Evolutionary conservation across 1,140 invertebrate species (phyloP), one percentile per base, ranked within the genome.

Genomic region (Teleopsis dalmanni): DNA sequence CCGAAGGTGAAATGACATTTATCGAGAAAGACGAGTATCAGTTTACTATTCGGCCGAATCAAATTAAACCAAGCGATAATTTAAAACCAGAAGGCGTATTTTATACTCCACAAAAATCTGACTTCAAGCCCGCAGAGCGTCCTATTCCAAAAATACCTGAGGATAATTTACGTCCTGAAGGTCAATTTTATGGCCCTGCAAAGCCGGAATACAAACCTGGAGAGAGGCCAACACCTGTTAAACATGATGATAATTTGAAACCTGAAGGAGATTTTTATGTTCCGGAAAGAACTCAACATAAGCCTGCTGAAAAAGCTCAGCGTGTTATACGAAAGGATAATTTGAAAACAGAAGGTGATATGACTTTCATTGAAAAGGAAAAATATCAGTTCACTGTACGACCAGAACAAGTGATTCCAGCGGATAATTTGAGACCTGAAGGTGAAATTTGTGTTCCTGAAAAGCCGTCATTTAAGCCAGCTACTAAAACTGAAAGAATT

Each of bases 1-100:
- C 75, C 4, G 78, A 81, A 63, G 79, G 78, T 13, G 76, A 81
- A 4, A 81, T 82, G 54, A 72, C 78, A 44, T 52, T 62, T n/a
- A 70, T 68, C 1, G 66, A 73, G 45, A 70, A 62, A 44, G 64
- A 71, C 35, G 48, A 71, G 52, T 75, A 67, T 59, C 53, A 55
- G 31, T 68, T 68, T 9, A 70, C 62, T 37, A 73, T 76, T 52
- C 51, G 71, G 31, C 67, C 57, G 22, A 59, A 61, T 46, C 65
- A 58, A 26, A 71, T 72, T 26, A 75, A 72, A 54, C 75, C 73
- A 0, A 49, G 63, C 52, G 78, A 80, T 58, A 78, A 80, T 60
- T 57, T 83, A 1, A 72, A 65, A 51, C 71, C 73, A 37, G 77
- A 80, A 61, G 78, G 78, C 14, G 73, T 79, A 1, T 79, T 80